A percentile compares a stretch with the other conserved stretches of the same genome.
Conservation (phyloP, 2,113 vertebrate genomes). For the Dicaeum eximium region DNA sequence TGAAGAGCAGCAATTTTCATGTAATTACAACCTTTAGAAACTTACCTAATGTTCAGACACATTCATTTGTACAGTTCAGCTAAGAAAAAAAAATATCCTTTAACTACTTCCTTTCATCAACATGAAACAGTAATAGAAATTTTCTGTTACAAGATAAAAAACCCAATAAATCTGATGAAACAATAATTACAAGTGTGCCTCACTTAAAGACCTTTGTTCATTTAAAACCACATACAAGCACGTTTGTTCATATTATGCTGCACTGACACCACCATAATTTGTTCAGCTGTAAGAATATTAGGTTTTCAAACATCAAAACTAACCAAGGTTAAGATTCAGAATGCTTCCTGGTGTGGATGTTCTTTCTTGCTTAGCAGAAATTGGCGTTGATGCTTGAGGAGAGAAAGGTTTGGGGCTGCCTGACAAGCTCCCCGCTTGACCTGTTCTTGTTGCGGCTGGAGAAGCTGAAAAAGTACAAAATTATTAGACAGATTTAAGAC, state of each 20-base stretch:
- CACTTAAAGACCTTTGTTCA: not conserved
- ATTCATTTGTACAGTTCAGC: not conserved
- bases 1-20: not conserved
- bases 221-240: not conserved
- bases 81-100: not conserved
- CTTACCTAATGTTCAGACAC: not conserved
- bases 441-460: conserved; percentile 85
- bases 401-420: conserved; percentile 91
- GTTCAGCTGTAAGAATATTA: not conserved
- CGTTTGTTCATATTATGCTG: not conserved
- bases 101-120: not conserved
- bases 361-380: conserved; percentile 85
- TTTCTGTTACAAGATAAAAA: not conserved
- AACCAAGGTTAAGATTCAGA: conserved; percentile 95
- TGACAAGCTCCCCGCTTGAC: conserved; percentile 82
- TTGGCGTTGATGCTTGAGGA: conserved; percentile 78
- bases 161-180: not conserved
- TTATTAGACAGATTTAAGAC: conserved; percentile 23
- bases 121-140: not conserved
- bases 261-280: not conserved
- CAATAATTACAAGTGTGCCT: not conserved
- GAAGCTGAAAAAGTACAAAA: conserved; percentile 79
- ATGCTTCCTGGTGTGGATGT: conserved; percentile 88
- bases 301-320: conserved; percentile 57
- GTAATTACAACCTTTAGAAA: not conserved